Conservation (phyloP, 2,113 vertebrate genomes). For the Pteronura brasiliensis region DNA sequence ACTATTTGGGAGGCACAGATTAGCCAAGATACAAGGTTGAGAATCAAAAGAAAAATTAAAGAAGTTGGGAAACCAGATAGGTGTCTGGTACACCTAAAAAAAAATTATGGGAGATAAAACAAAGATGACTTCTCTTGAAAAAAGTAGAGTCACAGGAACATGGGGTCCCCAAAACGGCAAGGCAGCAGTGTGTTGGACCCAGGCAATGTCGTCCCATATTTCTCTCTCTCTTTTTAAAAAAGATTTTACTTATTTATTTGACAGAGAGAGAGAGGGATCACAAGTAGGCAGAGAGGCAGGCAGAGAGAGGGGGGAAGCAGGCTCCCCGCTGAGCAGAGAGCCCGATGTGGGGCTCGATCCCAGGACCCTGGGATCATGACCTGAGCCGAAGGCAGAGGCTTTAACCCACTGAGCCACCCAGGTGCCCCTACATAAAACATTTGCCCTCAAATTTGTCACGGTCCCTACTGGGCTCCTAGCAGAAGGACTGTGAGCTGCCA, state of each 20-base stretch:
- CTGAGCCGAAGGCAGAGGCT: too few relatives aligned
- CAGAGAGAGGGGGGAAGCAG: too few relatives aligned
- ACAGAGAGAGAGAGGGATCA: too few relatives aligned
- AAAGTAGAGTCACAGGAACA: background rate
- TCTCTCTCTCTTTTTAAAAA: too few relatives aligned
- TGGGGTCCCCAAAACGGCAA: background rate
- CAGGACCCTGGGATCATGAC: too few relatives aligned
- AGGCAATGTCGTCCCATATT: background rate
- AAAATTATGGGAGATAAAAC: background rate
- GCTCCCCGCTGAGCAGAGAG: too few relatives aligned
- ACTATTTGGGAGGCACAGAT: background rate
- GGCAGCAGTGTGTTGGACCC: background rate
- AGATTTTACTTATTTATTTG: too few relatives aligned
- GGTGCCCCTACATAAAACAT: background rate
- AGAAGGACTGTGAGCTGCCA: background rate
- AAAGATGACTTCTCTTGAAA: background rate
- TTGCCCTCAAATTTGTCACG: background rate
- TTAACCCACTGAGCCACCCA: too few relatives aligned
- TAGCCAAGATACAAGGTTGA: background rate
- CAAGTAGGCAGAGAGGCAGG: too few relatives aligned
- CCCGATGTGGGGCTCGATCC: too few relatives aligned
- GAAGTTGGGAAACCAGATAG: conserved; percentile 20
- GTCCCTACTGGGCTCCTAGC: background rate
- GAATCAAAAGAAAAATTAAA: conserved; percentile 38
- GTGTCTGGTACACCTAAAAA: background rate